Evolutionary conservation across 2,797 vertebrate species (phyloP).

Genomic region (Trichosurus vulpecula): DNA sequence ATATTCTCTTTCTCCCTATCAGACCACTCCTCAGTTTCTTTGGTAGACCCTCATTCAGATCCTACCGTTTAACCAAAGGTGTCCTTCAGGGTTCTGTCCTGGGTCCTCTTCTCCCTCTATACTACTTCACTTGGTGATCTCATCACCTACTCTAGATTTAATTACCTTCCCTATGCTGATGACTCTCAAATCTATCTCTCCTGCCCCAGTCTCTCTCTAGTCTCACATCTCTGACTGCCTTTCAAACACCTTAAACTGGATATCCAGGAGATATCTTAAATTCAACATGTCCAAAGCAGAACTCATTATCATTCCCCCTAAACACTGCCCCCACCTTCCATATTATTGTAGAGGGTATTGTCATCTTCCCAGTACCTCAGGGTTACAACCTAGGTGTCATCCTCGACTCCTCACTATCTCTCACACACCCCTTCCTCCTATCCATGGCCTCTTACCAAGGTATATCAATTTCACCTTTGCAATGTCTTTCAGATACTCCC

Average conservation of each 20-base stretch:
- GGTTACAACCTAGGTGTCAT: background rate
- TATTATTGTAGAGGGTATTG: background rate
- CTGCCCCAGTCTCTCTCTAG: background rate
- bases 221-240: background rate
- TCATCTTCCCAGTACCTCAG: background rate
- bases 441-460: background rate
- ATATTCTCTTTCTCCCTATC: background rate
- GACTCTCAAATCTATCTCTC: background rate
- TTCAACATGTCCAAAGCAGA: background rate
- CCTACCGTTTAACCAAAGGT: background rate
- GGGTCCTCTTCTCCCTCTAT: background rate
- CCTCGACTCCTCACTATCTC: background rate
- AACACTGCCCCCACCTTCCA: background rate
- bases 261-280: background rate
- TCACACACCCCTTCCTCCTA: background rate
- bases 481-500: background rate
- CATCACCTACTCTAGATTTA: background rate
- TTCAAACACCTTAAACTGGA: background rate
- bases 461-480: background rate
- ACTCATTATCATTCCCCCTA: background rate
- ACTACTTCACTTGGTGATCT: background rate
- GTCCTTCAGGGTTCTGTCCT: background rate
- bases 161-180: background rate
- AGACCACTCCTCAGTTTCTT: background rate
- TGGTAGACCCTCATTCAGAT: background rate